Evolutionary conservation across 1,140 invertebrate species (phyloP).

Genomic region (Leptinotarsa undecemlineata): DNA sequence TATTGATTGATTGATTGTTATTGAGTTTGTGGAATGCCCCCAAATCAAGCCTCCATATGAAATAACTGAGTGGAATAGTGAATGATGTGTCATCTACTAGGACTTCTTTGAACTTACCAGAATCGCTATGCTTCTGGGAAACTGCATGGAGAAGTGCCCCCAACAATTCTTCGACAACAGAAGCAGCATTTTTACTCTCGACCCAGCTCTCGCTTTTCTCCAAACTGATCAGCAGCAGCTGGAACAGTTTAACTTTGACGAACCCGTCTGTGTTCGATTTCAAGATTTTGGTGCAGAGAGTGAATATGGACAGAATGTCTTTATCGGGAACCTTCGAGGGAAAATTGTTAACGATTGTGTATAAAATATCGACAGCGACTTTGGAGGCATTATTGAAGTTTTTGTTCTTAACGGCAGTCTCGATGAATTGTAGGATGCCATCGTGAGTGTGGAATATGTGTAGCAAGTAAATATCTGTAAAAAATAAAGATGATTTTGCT

Average conservation of each 20-base stretch:
- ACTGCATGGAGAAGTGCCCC: conserved; percentile 27
- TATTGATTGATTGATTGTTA: too few species aligned
- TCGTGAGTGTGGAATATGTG: conserved; percentile 40
- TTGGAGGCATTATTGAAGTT: conserved; percentile 37
- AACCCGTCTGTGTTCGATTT: conserved; percentile 24
- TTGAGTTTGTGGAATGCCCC: too few species aligned
- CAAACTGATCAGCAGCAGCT: conserved; percentile 38
- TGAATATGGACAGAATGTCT: conserved; percentile 31
- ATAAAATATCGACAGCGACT: conserved; percentile 42
- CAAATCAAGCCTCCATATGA: too few species aligned
- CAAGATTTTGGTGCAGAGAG: conserved; percentile 28
- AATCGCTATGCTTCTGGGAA: conserved; percentile 28
- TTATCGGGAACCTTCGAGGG: conserved; percentile 34
- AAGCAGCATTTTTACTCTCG: conserved; percentile 27
- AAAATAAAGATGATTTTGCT: background rate
- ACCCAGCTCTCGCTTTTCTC: conserved; percentile 34
- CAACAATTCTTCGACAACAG: conserved; percentile 30
- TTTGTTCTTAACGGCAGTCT: conserved; percentile 27
- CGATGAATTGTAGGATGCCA: conserved; percentile 41
- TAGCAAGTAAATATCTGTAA: conserved; percentile 43
- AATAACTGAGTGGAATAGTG: too few species aligned
- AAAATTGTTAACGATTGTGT: conserved; percentile 45
- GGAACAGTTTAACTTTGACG: conserved; percentile 42
- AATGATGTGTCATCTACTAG: too few species aligned
- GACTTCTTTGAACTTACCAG: conserved; percentile 25